Base-by-base conservation (phyloP, 2,888 invertebrate genomes). In the Drosophila meridionalis region DNA sequence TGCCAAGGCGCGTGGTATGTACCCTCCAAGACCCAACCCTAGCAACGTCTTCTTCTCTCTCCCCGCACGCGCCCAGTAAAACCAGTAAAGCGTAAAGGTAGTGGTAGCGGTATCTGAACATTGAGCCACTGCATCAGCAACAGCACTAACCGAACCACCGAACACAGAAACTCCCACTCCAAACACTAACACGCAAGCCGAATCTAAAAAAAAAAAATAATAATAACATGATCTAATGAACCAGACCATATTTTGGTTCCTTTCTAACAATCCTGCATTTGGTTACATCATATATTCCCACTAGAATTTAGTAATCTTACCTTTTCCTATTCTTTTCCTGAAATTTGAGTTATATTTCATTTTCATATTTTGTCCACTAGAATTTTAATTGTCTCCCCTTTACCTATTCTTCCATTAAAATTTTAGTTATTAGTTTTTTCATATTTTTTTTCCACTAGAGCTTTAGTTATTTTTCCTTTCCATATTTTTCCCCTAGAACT, bases 1-100 rank as follows among this genome's bases (percentile, higher is more conserved):
- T 90, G 91, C 80, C 56, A 97, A 96, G 92, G 96, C 96, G 67
- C 95, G 97, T 94, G 97, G 97, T 97, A 93, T 93, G 92, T 91
- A 80, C 52, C 8, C 4, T 9, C 52, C 43, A 1, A 43, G 6
- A 5, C 36, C 42, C 56, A n/a, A 45, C 30, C 14, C 3, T 40
- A 26, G 43, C n/a, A 43, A 28, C 55, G 9, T n/a, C 4, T 26
- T 28, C n/a, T 30, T 28, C 12, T 14, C 60, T 14, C 61, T 14
- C 32, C 42, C 20, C 50, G 71, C 71, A 71, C 71, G 71, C 43
- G 59, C 55, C 63, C 67, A 45, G 45, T 62, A 32, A 36, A 55
- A 59, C 76, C 71, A 50, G 56, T 65, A 55, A 43, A 65, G 77
- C 69, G 81, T 72, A 71, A 48, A 14, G 62, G 78, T 80, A 78